These are phyloP conservation scores for Spialia ferax DNA, from an alignment of 2,888 invertebrate genomes.

Conservation along the genomic window DNA sequence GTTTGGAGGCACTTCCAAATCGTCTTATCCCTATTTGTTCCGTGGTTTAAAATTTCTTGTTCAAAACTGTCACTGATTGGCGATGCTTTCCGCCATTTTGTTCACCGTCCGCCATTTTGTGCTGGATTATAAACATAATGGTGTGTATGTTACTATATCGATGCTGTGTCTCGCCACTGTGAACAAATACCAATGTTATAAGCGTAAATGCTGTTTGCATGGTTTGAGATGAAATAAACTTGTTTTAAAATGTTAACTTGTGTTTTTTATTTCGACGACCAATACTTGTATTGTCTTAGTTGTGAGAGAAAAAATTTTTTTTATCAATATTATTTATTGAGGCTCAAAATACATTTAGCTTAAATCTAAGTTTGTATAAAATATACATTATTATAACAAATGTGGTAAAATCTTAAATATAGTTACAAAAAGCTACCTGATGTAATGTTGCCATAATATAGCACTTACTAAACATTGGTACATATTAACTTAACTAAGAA, in stretches of 20 bases:
- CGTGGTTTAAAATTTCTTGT: not conserved
- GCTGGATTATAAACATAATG: not conserved
- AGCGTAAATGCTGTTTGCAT: slow-evolving; percentile 66
- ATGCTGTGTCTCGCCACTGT: slow-evolving; percentile 3
- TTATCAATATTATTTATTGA: not conserved
- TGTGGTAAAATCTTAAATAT: not conserved
- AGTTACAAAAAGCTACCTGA: slow-evolving; percentile 39
- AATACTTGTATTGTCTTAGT: not conserved
- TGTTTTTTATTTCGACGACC: slow-evolving; percentile 5
- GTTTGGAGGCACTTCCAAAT: no score
- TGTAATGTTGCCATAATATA: slow-evolving; percentile 39
- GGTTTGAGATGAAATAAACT: slow-evolving; percentile 69
- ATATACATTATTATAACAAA: slow-evolving; percentile 4
- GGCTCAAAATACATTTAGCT: slow-evolving; percentile 4
- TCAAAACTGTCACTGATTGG: not conserved
- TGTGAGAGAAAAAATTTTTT: not conserved
- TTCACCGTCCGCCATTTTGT: not conserved
- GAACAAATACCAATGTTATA: slow-evolving; percentile 51
- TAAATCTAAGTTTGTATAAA: slow-evolving; percentile 2
- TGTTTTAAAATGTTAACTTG: slow-evolving; percentile 54
- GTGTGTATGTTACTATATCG: slow-evolving; percentile 9
- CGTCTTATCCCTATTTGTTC: no score
- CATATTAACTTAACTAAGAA: not conserved
- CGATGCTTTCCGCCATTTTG: not conserved
- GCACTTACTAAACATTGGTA: slow-evolving; percentile 26